A percentile compares a stretch with the other conserved stretches of the same genome.
Conservation (phyloP, 2,888 invertebrate species). For the Napeogenes inachia region DNA sequence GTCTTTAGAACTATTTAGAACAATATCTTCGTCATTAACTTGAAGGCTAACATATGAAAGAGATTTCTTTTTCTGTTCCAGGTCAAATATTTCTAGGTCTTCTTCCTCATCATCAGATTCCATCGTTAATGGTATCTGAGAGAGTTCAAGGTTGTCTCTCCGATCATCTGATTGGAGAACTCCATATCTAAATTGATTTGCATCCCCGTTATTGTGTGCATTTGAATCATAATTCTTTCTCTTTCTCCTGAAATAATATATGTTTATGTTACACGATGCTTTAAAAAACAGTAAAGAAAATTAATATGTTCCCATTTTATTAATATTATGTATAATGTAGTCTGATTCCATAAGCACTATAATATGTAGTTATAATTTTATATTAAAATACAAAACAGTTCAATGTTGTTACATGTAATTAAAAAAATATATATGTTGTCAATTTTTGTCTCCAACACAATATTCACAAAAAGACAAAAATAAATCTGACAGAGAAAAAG, state of each 20-base stretch:
- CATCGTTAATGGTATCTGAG: constrained; percentile 67
- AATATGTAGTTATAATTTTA: too few relatives aligned
- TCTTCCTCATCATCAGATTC: constrained; percentile 74
- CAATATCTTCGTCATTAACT: constrained; percentile 61
- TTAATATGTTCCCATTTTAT: background rate
- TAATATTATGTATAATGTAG: too few relatives aligned
- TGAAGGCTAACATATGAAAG: constrained; percentile 67
- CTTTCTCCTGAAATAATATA: constrained; percentile 58
- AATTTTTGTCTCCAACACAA: too few relatives aligned
- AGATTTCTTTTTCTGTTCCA: constrained; percentile 67
- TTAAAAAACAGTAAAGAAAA: background rate
- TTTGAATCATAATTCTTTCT: constrained; percentile 51
- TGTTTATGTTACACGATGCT: background rate
- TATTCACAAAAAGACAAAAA: too few relatives aligned
- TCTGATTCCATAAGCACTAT: too few relatives aligned
- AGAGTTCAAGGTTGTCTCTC: constrained; percentile 64
- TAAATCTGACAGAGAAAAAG: too few relatives aligned
- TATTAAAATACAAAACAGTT: too few relatives aligned
- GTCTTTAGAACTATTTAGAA: constrained; percentile 44
- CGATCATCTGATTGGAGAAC: constrained; percentile 68
- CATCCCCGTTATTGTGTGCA: constrained; percentile 53
- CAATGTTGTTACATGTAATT: too few relatives aligned
- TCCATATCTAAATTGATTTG: constrained; percentile 72
- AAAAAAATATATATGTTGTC: too few relatives aligned
- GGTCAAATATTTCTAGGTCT: constrained; percentile 70